Evolutionary conservation across 2,797 vertebrate species (phyloP).

Genomic region (Anguilla obscura): DNA sequence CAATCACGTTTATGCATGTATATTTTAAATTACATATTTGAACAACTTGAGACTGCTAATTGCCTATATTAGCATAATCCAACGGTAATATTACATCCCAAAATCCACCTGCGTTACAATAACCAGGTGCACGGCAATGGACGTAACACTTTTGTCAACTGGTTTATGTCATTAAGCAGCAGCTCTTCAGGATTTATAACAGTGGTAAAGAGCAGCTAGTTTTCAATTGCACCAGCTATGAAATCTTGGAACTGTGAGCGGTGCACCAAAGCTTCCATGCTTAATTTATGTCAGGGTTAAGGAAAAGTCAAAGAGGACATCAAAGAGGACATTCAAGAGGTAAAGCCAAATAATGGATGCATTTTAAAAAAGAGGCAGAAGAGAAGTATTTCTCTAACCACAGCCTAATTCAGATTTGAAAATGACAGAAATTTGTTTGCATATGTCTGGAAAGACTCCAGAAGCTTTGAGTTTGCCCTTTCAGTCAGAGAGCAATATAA

Average conservation of each 20-base stretch:
- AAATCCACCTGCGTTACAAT: too few species aligned
- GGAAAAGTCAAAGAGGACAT: too few species aligned
- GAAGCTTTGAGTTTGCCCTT: neutral
- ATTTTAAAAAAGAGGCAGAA: neutral
- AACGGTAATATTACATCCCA: too few species aligned
- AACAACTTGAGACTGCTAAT: too few species aligned
- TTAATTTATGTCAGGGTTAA: neutral
- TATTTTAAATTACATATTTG: too few species aligned
- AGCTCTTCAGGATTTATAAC: neutral
- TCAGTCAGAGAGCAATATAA: neutral
- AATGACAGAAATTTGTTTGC: neutral
- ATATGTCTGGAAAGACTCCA: neutral
- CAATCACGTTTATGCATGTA: too few species aligned
- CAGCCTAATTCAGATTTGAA: neutral
- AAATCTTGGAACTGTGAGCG: too few species aligned
- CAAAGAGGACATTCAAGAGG: neutral
- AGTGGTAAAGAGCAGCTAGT: neutral
- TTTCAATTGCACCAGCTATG: neutral
- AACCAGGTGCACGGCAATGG: too few species aligned
- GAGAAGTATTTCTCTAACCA: neutral
- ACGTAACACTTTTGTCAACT: too few species aligned
- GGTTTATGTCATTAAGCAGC: neutral
- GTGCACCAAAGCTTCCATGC: neutral
- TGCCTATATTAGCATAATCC: too few species aligned
- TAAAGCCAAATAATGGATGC: neutral